Base-by-base conservation (phyloP, 2,888 invertebrate genomes). In the Orthosia cruda region DNA sequence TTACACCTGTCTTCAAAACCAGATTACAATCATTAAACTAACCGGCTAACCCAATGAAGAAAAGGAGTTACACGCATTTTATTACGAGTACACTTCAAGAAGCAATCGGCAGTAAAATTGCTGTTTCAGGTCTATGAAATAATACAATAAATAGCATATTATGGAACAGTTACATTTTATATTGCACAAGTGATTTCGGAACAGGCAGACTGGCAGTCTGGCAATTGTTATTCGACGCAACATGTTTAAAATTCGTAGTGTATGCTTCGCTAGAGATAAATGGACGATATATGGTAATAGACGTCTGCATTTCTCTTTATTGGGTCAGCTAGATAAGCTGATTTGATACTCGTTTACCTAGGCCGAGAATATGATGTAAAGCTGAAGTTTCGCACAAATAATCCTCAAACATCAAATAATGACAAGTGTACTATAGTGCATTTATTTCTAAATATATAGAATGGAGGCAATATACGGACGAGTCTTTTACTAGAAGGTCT, bases 131-230 rank as follows among this genome's bases (percentile, higher is more conserved):
- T 78, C 82, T 75, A 76, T 85, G 82, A 81, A 85, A 83, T 83
- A 80, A 80, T 77, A 77, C 72, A 74, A 70, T 63, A 71, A 78
- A 83, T 76, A 80, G 66, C 66, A 52, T 49, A 85, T 81, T 85
- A 81, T 81, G 61, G 73, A 71, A 83, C 68, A 62, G 74, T 77
- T 77, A 75, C 82, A 71, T 66, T 77, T 68, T 66, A 71, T 61
- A 78, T 86, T 86, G 63, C 86, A 77, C 74, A 86, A 87, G 61
- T 74, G 72, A 71, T 47, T 85, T 86, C 71, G 64, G 71, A 78
- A 71, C 71, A 55, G 77, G 69, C 73, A 75, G 15, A 61, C 20
- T 61, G 7, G 40, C 40, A 40, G 40, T 40, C 40, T 15, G 16
- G 32, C 61, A 61, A 81, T 74, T 74, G 71, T 74, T 70, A 64